These are phyloP conservation scores for Zoanthus sociatus DNA, from an alignment of 92 coral and sea anemone genomes.

Conservation along the genomic window DNA sequence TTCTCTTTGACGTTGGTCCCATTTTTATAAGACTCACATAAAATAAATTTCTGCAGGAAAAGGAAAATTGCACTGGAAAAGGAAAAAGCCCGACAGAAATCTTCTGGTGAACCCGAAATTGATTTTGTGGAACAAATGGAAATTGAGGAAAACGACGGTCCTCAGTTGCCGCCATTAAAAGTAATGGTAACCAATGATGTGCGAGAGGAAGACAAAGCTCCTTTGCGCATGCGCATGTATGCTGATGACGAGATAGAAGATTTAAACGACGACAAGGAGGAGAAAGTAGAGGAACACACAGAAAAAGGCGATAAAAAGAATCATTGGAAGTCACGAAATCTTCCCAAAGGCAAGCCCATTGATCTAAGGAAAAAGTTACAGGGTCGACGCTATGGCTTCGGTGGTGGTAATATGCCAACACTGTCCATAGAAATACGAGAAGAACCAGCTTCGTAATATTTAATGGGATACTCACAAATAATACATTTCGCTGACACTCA, in stretches of 20 bases:
- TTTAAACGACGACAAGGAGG: slow-evolving; percentile 22
- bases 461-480: neutral
- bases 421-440: slow-evolving; percentile 93
- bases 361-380: slow-evolving; percentile 87
- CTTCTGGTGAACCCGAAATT: slow-evolving; percentile 85
- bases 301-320: slow-evolving; percentile 8
- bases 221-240: slow-evolving; percentile 90
- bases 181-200: slow-evolving; percentile 82
- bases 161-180: slow-evolving; percentile 77
- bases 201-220: slow-evolving; percentile 59
- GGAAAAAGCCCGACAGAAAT: slow-evolving; percentile 79
- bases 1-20: too few species aligned
- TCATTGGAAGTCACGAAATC: slow-evolving; percentile 18
- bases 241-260: slow-evolving; percentile 71
- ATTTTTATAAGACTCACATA: too few species aligned
- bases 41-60: slow-evolving; percentile 61
- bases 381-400: slow-evolving; percentile 84
- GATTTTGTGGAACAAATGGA: slow-evolving; percentile 79
- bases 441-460: slow-evolving; percentile 56
- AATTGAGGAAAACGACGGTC: slow-evolving; percentile 71
- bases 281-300: slow-evolving; percentile 45
- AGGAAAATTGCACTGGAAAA: slow-evolving; percentile 86
- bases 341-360: slow-evolving; percentile 50
- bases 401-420: slow-evolving; percentile 81
- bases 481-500: neutral